phyloP scores from a whole-genome alignment of 2,888 invertebrate species.

The Nymphalis c-album region DNA sequence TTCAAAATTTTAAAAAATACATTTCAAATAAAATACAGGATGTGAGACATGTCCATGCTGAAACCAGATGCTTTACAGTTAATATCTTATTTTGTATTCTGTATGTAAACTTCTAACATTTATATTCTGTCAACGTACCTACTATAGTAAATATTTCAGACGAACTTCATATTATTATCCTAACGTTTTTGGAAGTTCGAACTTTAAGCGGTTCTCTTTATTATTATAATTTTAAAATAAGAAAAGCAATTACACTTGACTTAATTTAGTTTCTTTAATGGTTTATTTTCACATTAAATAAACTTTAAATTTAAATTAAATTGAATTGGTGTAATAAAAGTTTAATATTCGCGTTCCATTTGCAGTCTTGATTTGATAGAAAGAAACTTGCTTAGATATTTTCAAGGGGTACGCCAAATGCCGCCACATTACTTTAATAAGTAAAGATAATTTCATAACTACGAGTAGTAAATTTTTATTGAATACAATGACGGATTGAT shows the following conservation, averaged over 20 bases:
- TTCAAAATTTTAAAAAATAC: slow-evolving; percentile 13
- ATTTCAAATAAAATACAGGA: slow-evolving; percentile 16
- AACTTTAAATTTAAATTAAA: too few species aligned
- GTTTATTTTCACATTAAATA: too few species aligned
- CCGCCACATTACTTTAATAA: too few species aligned
- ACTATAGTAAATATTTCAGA: slow-evolving; percentile 14
- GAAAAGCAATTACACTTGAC: background rate
- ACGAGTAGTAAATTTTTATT: too few species aligned
- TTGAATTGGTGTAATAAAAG: too few species aligned
- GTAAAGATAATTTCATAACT: too few species aligned
- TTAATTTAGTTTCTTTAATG: background rate
- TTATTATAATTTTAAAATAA: background rate
- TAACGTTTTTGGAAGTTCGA: slow-evolving; percentile 3
- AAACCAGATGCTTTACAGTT: slow-evolving; percentile 19
- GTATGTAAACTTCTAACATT: slow-evolving; percentile 19
- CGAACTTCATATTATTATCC: slow-evolving; percentile 25
- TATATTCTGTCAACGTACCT: slow-evolving; percentile 29
- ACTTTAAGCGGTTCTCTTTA: slow-evolving; percentile 2
- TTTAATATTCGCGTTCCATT: too few species aligned
- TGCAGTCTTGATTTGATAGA: too few species aligned
- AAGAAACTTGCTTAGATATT: too few species aligned
- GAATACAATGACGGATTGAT: too few species aligned
- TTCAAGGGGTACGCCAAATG: too few species aligned
- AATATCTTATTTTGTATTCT: slow-evolving; percentile 30
- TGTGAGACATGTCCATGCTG: slow-evolving; percentile 1